Evolutionary conservation across 1,140 invertebrate genomes (phyloP), one percentile per base, ranked within the genome.

Genomic region (Brachionus paranguensis): DNA sequence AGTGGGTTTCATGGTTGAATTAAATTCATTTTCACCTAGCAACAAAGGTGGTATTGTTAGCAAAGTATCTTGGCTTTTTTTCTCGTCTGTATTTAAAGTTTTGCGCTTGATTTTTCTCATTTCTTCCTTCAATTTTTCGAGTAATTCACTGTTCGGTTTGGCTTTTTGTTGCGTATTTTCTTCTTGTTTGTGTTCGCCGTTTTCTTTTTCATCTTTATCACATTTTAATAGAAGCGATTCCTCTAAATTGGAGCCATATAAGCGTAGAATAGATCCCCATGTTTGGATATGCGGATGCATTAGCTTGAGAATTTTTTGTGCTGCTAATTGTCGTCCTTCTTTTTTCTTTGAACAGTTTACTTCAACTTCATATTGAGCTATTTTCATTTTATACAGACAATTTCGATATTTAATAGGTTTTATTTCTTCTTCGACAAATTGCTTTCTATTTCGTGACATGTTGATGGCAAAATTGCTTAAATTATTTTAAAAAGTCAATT

Each of bases 321-420:
- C 95, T 11, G 96, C 96, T 86, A 94, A 90, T 88, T 99, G 96
- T 89, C 98, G 98, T n/a, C 96, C 96, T 86, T 96, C 96, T 86
- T 95, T 93, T 90, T 98, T 98, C 90, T 98, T 98, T 87, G 95
- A 95, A 88, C 96, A 97, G 24, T 89, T 86, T 41, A 91, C 89
- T 86, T 88, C 84, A 65, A 89, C 90, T 14, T 92, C 93, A 87
- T 98, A 95, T 87, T 96, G 95, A 14, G 95, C 96, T 65, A 97
- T 95, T 11, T 92, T 93, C 94, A 99, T 96, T 53, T 93, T 94
- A 87, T 96, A 96, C 90, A 97, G 94, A 89, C 97, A 97, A 85
- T 94, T 93, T 88, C 97, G 95, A 88, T 96, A 94, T 86, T 95
- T 95, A 20, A 95, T 90, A 7, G 95, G 93, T 86, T 95, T 95